These are phyloP conservation scores for Mormyrus iriodes DNA, from an alignment of 2,113 vertebrate species.

Conservation along the genomic window DNA sequence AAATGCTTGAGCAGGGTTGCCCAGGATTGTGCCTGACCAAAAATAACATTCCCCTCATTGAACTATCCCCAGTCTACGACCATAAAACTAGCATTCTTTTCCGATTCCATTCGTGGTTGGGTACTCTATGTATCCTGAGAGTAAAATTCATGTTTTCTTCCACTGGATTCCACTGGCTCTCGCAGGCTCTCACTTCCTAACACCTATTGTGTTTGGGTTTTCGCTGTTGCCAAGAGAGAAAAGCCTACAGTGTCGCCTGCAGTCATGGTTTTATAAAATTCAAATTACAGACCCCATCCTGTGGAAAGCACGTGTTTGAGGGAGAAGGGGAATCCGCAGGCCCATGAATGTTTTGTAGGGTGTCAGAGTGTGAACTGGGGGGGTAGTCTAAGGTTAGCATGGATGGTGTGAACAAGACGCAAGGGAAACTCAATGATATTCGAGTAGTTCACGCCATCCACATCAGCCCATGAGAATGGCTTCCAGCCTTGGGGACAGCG, in stretches of 20 bases:
- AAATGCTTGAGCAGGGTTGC: conserved; percentile 40
- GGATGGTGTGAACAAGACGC: background rate
- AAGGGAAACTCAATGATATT: background rate
- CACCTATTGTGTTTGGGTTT: background rate
- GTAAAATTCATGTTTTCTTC: background rate
- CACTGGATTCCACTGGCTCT: background rate
- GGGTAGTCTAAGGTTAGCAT: background rate
- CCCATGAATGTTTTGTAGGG: background rate
- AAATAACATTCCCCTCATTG: background rate
- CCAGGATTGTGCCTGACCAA: conserved; percentile 16
- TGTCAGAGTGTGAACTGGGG: background rate
- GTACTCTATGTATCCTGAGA: background rate
- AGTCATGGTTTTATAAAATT: background rate
- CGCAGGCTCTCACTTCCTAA: background rate
- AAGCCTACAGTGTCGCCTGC: background rate
- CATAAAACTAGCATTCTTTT: background rate
- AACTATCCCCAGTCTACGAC: background rate
- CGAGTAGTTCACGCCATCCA: too few relatives aligned
- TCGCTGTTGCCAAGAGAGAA: background rate
- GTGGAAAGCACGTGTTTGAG: background rate
- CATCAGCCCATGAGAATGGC: background rate
- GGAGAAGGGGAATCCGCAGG: background rate
- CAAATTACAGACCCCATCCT: background rate
- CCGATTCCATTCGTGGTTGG: background rate
- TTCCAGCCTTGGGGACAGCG: background rate